Percentiles rank a stretch among this genome's conserved stretches.
These are phyloP conservation scores for Panurus biarmicus DNA, from an alignment of 2,113 vertebrate species.

Conservation along the genomic window DNA sequence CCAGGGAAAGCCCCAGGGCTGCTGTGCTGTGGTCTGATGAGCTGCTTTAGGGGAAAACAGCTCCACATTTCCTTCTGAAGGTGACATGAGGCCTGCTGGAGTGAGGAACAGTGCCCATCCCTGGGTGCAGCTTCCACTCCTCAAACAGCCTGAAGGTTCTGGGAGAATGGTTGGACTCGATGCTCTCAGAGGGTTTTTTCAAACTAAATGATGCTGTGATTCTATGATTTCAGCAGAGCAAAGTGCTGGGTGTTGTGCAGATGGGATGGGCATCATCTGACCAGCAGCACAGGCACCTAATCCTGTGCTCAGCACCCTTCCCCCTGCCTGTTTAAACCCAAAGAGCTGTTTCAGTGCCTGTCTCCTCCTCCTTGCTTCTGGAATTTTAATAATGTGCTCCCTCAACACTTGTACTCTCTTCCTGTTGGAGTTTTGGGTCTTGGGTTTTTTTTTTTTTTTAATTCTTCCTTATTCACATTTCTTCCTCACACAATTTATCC, in stretches of 20 bases:
- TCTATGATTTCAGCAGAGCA: background rate
- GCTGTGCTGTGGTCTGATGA: background rate
- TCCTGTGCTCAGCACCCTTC: background rate
- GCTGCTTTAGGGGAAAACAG: background rate
- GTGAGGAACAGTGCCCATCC: background rate
- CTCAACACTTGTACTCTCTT: background rate
- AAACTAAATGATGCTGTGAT: background rate
- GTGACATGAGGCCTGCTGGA: background rate
- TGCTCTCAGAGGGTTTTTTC: background rate
- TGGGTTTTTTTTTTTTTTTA: background rate
- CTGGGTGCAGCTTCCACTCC: accelerated
- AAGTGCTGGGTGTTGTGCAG: accelerated
- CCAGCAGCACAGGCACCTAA: background rate
- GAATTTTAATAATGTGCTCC: accelerated
- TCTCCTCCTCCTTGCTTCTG: background rate
- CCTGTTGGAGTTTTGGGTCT: background rate
- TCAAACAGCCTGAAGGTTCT: background rate
- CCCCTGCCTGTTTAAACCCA: accelerated
- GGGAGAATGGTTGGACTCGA: background rate
- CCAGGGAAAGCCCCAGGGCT: background rate
- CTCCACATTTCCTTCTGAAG: background rate
- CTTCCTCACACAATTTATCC: background rate
- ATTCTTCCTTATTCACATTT: background rate
- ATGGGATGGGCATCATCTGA: background rate
- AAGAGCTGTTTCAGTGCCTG: accelerated